Conservation (phyloP, 2,113 vertebrate genomes). For the Microcebus tavaratra region DNA sequence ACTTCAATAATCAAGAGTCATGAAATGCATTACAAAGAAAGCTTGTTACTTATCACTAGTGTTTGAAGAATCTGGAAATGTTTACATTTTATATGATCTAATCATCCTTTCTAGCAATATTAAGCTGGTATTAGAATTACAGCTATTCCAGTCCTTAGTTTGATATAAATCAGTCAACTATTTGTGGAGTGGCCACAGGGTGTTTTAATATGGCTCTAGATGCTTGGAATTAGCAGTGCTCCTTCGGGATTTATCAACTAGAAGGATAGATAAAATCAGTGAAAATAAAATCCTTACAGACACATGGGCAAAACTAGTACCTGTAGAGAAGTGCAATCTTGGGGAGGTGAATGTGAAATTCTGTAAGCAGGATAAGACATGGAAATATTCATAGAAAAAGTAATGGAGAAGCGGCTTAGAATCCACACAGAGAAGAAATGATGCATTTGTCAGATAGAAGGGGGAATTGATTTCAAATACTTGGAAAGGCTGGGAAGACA, state of each 20-base stretch:
- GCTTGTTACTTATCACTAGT: constrained; percentile 41
- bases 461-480: background rate
- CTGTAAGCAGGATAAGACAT: background rate
- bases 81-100: background rate
- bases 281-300: constrained; percentile 37
- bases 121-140: background rate
- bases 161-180: constrained; percentile 6
- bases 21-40: constrained; percentile 25
- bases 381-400: background rate
- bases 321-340: background rate
- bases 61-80: background rate
- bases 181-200: background rate
- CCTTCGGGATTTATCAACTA: constrained; percentile 24
- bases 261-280: background rate
- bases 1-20: constrained; percentile 66
- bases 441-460: background rate
- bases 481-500: constrained; percentile 15
- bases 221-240: background rate
- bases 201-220: background rate
- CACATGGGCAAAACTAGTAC: background rate
- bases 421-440: background rate
- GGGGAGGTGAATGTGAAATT: background rate
- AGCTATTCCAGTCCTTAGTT: background rate
- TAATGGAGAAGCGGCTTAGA: background rate
- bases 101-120: background rate